Evolutionary conservation across 1,140 invertebrate species (phyloP), one percentile per base, ranked within the genome.

Genomic region (Drosophila pandora): DNA sequence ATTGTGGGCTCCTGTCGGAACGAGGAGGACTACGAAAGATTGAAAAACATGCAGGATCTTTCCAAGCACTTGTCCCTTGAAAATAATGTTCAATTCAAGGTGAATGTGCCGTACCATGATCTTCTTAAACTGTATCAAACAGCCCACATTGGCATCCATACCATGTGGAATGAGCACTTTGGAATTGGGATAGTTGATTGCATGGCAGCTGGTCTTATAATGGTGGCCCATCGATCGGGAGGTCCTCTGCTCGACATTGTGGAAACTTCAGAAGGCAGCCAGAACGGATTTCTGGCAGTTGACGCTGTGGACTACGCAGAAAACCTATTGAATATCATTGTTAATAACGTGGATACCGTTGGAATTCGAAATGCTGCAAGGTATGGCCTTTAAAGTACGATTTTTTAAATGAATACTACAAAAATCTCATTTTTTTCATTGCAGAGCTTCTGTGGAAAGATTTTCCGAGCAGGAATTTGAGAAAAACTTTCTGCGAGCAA

Each of bases 131-230:
- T 96, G 68, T 94, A 98, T 81, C 92, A 95, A 89, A 92, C 93
- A 70, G 94, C 95, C 43, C 94, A 93, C 3, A 95, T 99, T 64
- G 98, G 97, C 1, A 92, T 99, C 37, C 99, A 99, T 90, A 97
- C 98, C 9, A 99, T 99, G 99, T 97, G 96, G 95, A 98, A 99
- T 92, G 99, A 99, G 93, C 99, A 99, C 93, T 99, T 99, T 94
- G 99, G 99, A 47, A 99, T 99, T 73, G 96, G 97, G 67, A 94
- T 99, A 17, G 99, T 99, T 0, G 99, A 99, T 92, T 96, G 95
- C 76, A 98, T 99, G 97, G 98, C 99, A 37, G 98, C 98, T 50
- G 99, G 99, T 3, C 93, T 98, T n/a, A 95, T 99, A 21, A 97
- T 97, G 92, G 93, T 99, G 9, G 98, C 98, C 10, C 87, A 92